phyloP scores from a whole-genome alignment of 1,140 invertebrate species.

The Tyrophagus putrescentiae region DNA sequence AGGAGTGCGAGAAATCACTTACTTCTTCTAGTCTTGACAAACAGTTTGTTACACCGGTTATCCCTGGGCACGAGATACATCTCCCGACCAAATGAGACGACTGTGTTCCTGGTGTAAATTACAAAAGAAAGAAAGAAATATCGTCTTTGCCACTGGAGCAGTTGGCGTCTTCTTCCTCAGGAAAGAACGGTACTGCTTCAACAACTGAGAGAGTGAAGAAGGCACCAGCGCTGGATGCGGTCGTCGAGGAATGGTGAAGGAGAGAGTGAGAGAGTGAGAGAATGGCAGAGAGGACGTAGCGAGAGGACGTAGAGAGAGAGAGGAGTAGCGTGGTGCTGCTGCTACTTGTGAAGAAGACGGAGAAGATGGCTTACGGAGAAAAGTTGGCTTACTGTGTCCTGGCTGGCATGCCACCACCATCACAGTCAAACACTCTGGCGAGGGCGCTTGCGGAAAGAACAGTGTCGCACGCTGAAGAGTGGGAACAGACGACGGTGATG shows the following conservation, averaged over 20 bases:
- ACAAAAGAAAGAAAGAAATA: neutral
- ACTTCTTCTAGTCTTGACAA: conserved; percentile 66
- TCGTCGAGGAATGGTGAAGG: neutral
- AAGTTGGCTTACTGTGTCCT: too few species aligned
- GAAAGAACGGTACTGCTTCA: neutral
- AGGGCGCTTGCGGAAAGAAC: too few species aligned
- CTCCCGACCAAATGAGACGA: conserved; percentile 8
- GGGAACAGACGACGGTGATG: too few species aligned
- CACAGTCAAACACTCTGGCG: too few species aligned
- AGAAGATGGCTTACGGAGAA: too few species aligned
- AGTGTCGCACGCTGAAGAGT: too few species aligned
- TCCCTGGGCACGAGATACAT: conserved; percentile 59
- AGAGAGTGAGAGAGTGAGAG: too few species aligned
- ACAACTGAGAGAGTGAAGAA: neutral
- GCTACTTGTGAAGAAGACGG: too few species aligned
- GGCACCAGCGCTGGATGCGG: neutral
- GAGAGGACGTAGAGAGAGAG: too few species aligned
- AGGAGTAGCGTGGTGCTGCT: too few species aligned
- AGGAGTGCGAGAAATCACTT: conserved; percentile 27
- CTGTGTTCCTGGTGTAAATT: neutral
- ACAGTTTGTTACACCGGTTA: conserved; percentile 66
- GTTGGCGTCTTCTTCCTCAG: neutral
- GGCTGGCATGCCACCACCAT: too few species aligned
- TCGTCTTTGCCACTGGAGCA: neutral
- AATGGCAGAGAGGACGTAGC: too few species aligned